Evolutionary conservation across 1,140 invertebrate species (phyloP).

Genomic region (Cyclargus thomasi): DNA sequence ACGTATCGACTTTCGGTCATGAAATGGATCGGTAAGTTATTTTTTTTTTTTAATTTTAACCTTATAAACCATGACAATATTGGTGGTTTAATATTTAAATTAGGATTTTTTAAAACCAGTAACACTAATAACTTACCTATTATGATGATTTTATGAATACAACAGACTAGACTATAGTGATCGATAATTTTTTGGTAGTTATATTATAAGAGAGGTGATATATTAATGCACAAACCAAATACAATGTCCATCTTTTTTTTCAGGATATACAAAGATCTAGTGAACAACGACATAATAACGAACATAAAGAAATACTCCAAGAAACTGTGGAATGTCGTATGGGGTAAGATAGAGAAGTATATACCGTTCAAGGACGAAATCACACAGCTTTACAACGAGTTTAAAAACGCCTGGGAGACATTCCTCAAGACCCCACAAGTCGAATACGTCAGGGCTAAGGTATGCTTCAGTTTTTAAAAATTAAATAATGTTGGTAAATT

Average conservation of each 20-base stretch:
- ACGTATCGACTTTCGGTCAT: slow-evolving; percentile 85
- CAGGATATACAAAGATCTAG: slow-evolving; percentile 63
- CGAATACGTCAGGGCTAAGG: slow-evolving; percentile 76
- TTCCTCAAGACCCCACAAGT: slow-evolving; percentile 82
- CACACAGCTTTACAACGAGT: slow-evolving; percentile 81
- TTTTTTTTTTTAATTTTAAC: too few relatives aligned
- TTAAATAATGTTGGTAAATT: too few relatives aligned
- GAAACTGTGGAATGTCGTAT: slow-evolving; percentile 80
- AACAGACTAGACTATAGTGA: too few relatives aligned
- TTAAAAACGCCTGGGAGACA: slow-evolving; percentile 80
- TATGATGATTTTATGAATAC: too few relatives aligned
- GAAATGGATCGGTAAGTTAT: slow-evolving; percentile 82
- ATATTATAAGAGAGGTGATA: slow-evolving; percentile 9
- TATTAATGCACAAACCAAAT: too few relatives aligned
- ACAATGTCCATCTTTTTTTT: not conserved
- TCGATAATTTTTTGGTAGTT: too few relatives aligned
- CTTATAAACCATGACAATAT: too few relatives aligned
- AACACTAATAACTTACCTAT: too few relatives aligned
- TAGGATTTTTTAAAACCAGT: too few relatives aligned
- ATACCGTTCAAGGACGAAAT: slow-evolving; percentile 87
- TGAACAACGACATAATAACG: slow-evolving; percentile 85
- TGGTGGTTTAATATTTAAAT: too few relatives aligned
- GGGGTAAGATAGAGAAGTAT: slow-evolving; percentile 83
- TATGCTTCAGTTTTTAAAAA: slow-evolving; percentile 26
- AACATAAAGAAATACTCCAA: slow-evolving; percentile 85